Conservation (phyloP, 2,797 vertebrate genomes). For the Alcedo quadribrachys region DNA sequence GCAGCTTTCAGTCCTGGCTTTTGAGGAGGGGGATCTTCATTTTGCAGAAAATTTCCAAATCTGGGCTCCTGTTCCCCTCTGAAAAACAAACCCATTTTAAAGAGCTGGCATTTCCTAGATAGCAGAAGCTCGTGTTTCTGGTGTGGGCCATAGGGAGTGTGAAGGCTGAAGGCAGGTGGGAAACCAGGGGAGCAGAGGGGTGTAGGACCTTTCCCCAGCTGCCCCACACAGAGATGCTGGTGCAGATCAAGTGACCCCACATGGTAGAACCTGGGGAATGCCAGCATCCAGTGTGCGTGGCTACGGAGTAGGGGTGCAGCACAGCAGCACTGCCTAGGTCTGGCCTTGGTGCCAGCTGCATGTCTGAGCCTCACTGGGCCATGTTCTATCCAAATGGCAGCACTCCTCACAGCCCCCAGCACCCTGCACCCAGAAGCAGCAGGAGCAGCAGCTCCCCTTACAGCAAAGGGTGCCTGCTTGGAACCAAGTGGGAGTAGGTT, state of each 20-base stretch:
- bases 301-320: not conserved
- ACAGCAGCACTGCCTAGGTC: not conserved
- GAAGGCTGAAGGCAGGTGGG: not conserved
- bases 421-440: no score
- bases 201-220: not conserved
- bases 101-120: not conserved
- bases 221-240: not conserved
- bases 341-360: not conserved
- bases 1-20: rapidly evolving
- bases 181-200: not conserved
- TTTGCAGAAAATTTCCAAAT: not conserved
- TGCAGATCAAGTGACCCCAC: not conserved
- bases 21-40: not conserved
- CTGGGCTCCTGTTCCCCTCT: not conserved
- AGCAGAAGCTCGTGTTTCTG: not conserved
- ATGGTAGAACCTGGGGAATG: not conserved
- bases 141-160: not conserved
- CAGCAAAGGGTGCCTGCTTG: not conserved
- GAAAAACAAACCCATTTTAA: not conserved
- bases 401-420: not conserved
- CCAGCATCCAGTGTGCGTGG: rapidly evolving
- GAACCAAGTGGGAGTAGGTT: not conserved
- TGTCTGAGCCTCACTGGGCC: not conserved
- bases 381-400: rapidly evolving
- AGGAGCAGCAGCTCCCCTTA: not conserved